phyloP scores from a whole-genome alignment of 2,888 invertebrate genomes.

The Xestia sexstrigata region DNA sequence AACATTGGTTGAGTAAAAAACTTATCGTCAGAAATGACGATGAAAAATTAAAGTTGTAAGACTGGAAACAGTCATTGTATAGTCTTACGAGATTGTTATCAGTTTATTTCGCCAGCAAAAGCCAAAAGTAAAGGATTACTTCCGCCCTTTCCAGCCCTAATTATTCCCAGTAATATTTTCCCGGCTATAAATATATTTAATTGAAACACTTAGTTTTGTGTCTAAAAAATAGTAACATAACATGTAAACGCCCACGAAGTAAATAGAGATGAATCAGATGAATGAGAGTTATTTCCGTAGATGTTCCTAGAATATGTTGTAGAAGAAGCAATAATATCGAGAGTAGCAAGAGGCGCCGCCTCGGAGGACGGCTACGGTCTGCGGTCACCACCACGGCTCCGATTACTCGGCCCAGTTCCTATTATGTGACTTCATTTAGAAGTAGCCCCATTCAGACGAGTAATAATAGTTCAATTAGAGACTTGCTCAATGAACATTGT shows the following conservation, averaged over 20 bases:
- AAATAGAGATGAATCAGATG: not conserved
- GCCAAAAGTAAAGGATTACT: not conserved
- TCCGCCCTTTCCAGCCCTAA: not conserved
- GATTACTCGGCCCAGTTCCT: slow-evolving; percentile 77
- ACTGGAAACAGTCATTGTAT: too few species aligned
- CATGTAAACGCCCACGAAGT: not conserved
- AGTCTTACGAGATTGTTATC: too few species aligned
- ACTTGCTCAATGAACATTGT: slow-evolving; percentile 42
- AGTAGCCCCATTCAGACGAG: slow-evolving; percentile 57
- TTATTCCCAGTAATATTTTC: not conserved
- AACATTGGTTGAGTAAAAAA: too few species aligned
- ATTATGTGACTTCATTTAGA: slow-evolving; percentile 68
- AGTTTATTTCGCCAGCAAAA: too few species aligned
- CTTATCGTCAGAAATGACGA: too few species aligned
- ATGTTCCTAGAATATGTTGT: slow-evolving; percentile 27
- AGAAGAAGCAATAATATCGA: slow-evolving; percentile 68
- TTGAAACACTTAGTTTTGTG: slow-evolving; percentile 2
- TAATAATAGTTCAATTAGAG: slow-evolving; percentile 67
- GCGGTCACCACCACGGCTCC: slow-evolving; percentile 72
- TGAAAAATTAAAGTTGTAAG: too few species aligned
- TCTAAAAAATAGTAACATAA: slow-evolving; percentile 15
- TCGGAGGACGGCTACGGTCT: slow-evolving; percentile 75
- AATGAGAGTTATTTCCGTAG: slow-evolving; percentile 32
- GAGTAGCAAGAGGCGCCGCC: slow-evolving; percentile 60
- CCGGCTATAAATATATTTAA: not conserved